Percentiles rank a stretch among this genome's conserved stretches.
These are phyloP conservation scores for Manacus vitellinus DNA, from an alignment of 2,113 vertebrate species.

Conservation along the genomic window DNA sequence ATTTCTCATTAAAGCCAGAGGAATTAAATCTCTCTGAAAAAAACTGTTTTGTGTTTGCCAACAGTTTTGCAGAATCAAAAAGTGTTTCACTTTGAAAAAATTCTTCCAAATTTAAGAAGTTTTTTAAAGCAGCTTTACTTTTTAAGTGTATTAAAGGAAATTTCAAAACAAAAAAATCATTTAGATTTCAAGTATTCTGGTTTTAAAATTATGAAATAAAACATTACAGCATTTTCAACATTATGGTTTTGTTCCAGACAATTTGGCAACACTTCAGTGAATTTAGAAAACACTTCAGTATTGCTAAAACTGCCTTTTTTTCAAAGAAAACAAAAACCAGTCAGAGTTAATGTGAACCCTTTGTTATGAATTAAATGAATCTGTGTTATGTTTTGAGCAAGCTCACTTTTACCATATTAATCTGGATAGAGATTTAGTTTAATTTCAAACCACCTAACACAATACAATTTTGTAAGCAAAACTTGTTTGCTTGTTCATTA, in stretches of 20 bases:
- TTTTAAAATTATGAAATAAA: conserved; percentile 46
- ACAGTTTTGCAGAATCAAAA: not conserved
- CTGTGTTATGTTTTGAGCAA: conserved; percentile 27
- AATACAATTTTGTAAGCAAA: conserved; percentile 21
- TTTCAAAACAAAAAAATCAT: conserved; percentile 11
- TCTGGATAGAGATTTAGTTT: not conserved
- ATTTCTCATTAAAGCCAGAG: not conserved
- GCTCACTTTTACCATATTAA: conserved; percentile 23
- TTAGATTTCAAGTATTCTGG: conserved; percentile 15
- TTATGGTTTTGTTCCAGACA: conserved; percentile 34
- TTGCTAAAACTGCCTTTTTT: conserved; percentile 52
- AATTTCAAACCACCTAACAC: conserved; percentile 7
- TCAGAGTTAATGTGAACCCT: conserved; percentile 8
- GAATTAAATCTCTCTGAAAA: not conserved
- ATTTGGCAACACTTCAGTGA: conserved; percentile 45
- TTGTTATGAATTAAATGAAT: conserved; percentile 46
- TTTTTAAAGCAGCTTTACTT: conserved; percentile 5
- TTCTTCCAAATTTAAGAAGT: not conserved
- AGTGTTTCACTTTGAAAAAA: not conserved
- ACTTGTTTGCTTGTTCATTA: conserved; percentile 6
- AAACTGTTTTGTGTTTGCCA: not conserved
- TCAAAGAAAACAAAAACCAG: conserved; percentile 23
- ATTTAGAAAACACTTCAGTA: conserved; percentile 22
- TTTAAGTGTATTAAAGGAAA: conserved; percentile 3
- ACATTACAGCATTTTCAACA: conserved; percentile 31